Evolutionary conservation across 2,113 vertebrate species (phyloP).

Genomic region (Mus musculus): GRCm39 chr17:27629501-27630000

Average conservation of each 20-base stretch:
- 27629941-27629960: background rate
- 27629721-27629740: too few species aligned
- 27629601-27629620: too few species aligned
- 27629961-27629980: background rate
- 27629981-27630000: background rate
- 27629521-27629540: background rate
- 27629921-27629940: background rate
- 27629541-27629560: background rate
- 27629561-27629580: background rate
- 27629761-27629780: background rate
- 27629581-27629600: background rate
- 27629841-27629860: too few species aligned
- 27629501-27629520: background rate
- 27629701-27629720: too few species aligned
- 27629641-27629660: background rate
- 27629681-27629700: background rate
- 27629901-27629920: background rate
- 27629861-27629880: background rate
- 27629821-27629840: background rate
- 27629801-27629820: background rate
- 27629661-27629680: background rate
- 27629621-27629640: too few species aligned
- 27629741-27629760: too few species aligned
- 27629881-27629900: background rate
- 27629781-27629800: too few species aligned